Base-by-base conservation (phyloP, 1,140 invertebrate genomes). In the Drosophila ohnishii region DNA sequence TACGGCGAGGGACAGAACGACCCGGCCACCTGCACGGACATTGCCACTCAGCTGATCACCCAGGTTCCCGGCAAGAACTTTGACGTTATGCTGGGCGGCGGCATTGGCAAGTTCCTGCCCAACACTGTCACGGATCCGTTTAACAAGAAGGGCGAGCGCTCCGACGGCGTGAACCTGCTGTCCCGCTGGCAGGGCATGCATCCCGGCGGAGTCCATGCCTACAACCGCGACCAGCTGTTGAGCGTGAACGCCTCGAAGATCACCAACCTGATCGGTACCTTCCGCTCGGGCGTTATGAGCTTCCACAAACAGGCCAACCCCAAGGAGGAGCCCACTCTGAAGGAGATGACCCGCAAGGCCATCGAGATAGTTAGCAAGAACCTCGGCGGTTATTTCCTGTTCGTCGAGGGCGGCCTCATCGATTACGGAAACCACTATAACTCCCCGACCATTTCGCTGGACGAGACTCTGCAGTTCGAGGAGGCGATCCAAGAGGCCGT, bases 281-380 rank as follows among this genome's bases (percentile, higher is more conserved):
- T 94, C 47, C 78, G 92, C 5, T 84, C 90, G 16, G 80, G 92
- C 2, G 92, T 93, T 40, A 92, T 93, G 91, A 90, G 90, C 3
- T 94, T 93, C 60, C 90, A 94, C 72, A 75, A 93, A 28, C 93
- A 93, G 89, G 83, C 79, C 13, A 55, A 87, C 53, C 93, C 92
- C 30, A 93, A 91, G 76, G 92, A 77, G 73, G 91, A 92, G 13
- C 95, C 95, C 0, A 93, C 93, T 5, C 90, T 98, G 0, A 93
- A 93, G 22, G 96, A 97, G 90, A 97, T 98, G 96, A 96, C 96
- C 0, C 92, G 93, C 77, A 94, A 94, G 66, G 96, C 97, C 4
- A 70, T 78, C 13, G 84, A 87, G 44, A 22, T 80, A 16, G 91
- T 98, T 8, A 92, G 93, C 4, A 95, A 94, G 66, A 95, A 95